Percentiles rank a stretch among this genome's conserved stretches.
These are phyloP conservation scores for Aethes cnicana DNA, from an alignment of 2,888 invertebrate genomes.

Conservation along the genomic window DNA sequence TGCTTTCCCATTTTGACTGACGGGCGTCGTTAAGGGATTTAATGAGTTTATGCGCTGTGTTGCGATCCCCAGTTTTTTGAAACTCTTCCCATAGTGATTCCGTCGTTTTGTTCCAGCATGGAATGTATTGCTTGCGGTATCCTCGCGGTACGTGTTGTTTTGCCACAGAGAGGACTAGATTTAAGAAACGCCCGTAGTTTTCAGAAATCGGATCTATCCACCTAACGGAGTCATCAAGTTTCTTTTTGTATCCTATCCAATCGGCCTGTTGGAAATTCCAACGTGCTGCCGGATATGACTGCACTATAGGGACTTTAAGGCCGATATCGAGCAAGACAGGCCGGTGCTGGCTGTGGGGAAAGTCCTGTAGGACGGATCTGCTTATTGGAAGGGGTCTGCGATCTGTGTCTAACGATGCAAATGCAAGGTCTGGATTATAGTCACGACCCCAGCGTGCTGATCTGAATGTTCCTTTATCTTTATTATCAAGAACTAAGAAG, in stretches of 20 bases:
- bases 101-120: neutral
- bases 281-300: neutral
- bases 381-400: neutral
- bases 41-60: neutral
- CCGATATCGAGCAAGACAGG: slow-evolving; percentile 1
- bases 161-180: neutral
- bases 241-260: neutral
- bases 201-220: neutral
- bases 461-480: neutral
- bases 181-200: neutral
- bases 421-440: neutral
- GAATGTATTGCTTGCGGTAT: neutral
- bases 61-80: neutral
- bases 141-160: neutral
- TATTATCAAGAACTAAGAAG: neutral
- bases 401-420: neutral
- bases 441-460: slow-evolving; percentile 2
- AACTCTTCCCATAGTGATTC: neutral
- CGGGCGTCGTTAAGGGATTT: neutral
- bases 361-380: neutral
- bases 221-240: neutral
- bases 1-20: neutral
- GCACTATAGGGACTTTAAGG: neutral
- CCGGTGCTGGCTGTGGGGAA: neutral
- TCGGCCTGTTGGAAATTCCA: neutral